These are phyloP conservation scores for Strigamia transsilvanica DNA, from an alignment of 2,888 invertebrate genomes.

Conservation along the genomic window DNA sequence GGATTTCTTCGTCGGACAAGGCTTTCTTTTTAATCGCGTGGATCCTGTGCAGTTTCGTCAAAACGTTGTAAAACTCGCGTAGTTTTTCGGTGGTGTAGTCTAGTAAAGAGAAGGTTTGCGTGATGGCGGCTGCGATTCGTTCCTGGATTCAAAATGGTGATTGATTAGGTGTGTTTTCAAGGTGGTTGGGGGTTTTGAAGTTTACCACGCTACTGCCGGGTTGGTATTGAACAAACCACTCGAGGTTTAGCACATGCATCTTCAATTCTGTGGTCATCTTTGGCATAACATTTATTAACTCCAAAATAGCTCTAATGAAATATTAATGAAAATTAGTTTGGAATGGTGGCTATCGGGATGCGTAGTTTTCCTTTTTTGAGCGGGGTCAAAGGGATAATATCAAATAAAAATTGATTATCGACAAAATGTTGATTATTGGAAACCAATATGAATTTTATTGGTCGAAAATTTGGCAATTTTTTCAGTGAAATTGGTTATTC, in stretches of 20 bases:
- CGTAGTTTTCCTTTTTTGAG: no score
- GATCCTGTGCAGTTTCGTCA: not conserved
- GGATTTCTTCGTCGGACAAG: not conserved
- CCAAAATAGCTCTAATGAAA: not conserved
- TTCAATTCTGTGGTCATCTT: slow-evolving; percentile 4
- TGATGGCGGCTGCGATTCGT: not conserved
- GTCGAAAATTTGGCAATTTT: no score
- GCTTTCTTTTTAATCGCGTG: not conserved
- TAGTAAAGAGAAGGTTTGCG: not conserved
- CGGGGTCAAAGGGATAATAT: no score
- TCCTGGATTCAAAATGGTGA: not conserved
- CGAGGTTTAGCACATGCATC: not conserved
- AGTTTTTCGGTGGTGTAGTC: not conserved
- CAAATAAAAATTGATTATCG: not conserved
- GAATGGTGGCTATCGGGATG: no score
- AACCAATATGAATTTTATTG: no score
- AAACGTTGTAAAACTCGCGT: not conserved
- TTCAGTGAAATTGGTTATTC: no score
- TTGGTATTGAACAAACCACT: not conserved
- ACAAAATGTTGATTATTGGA: no score
- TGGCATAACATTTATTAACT: not conserved
- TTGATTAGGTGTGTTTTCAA: not conserved
- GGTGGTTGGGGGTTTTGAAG: not conserved
- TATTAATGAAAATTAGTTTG: no score
- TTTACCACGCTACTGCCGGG: not conserved